Percentiles rank a stretch among this genome's conserved stretches.
These are phyloP conservation scores for Odobenus rosmarus DNA, from an alignment of 2,113 vertebrate genomes.

Conservation along the genomic window DNA sequence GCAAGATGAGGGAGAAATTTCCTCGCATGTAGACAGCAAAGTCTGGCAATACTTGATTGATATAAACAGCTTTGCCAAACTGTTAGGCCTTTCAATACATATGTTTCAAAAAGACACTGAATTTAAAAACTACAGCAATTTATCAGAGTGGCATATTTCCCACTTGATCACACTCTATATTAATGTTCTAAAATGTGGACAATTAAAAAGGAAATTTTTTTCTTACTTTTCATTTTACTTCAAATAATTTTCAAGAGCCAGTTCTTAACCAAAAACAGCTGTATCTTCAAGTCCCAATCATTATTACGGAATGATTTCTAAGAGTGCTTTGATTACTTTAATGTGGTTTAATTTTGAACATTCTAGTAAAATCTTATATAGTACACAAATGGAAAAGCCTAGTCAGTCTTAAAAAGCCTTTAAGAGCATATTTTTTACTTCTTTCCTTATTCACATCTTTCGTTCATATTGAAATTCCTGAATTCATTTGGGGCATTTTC, in stretches of 20 bases:
- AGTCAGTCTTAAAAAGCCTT: constrained; percentile 48
- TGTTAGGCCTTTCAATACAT: not conserved
- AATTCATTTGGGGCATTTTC: constrained; percentile 70
- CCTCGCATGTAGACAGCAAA: not conserved
- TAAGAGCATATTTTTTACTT: constrained; percentile 49
- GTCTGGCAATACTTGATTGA: not conserved
- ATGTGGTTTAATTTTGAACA: constrained; percentile 82
- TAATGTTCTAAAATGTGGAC: constrained; percentile 51
- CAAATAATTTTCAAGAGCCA: constrained; percentile 69
- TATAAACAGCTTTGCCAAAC: not conserved
- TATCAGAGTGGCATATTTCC: not conserved
- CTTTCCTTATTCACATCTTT: constrained; percentile 47
- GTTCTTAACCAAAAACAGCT: constrained; percentile 75
- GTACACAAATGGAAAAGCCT: constrained; percentile 70
- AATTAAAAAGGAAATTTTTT: constrained; percentile 60
- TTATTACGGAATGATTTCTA: constrained; percentile 71
- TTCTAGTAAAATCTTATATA: constrained; percentile 75
- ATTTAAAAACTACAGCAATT: constrained; percentile 2
- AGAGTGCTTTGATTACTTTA: constrained; percentile 78
- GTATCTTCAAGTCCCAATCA: constrained; percentile 72
- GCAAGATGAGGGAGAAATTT: not conserved
- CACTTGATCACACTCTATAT: not conserved
- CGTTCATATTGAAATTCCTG: constrained; percentile 60
- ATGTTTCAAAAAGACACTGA: not conserved
- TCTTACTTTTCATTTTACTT: constrained; percentile 65